Evolutionary conservation across 1,140 invertebrate genomes (phyloP).

Genomic region (Anagrus nilaparvatae): DNA sequence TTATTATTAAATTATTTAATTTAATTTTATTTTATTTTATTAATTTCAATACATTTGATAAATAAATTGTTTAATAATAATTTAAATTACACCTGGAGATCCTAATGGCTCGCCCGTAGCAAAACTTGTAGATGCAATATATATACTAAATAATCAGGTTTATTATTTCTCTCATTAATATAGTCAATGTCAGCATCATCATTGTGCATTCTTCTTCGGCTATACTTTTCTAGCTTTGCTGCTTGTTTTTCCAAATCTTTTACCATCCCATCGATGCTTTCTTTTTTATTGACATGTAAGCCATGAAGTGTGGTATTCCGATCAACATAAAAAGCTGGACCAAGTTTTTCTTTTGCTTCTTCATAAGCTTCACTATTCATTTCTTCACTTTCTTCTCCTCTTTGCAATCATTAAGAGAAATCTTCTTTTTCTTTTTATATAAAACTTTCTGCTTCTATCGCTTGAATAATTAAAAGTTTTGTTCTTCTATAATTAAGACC

Average conservation of each 20-base stretch:
- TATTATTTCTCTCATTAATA: constrained; percentile 97
- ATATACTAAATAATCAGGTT: constrained; percentile 97
- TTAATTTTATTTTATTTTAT: too few species aligned
- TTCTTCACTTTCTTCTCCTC: constrained; percentile 79
- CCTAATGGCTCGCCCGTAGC: too few species aligned
- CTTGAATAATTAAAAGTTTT: constrained; percentile 80
- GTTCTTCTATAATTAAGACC: constrained; percentile 85
- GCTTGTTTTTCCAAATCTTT: constrained; percentile 91
- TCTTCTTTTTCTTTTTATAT: constrained; percentile 77
- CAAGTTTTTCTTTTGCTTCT: constrained; percentile 74
- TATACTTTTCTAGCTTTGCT: constrained; percentile 88
- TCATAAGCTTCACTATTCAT: constrained; percentile 82
- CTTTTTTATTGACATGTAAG: constrained; percentile 74
- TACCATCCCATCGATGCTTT: constrained; percentile 89
- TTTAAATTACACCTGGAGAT: too few species aligned
- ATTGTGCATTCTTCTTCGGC: constrained; percentile 87
- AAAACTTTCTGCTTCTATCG: constrained; percentile 82
- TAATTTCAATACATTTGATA: too few species aligned
- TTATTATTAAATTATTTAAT: too few species aligned
- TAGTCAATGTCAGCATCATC: constrained; percentile 99
- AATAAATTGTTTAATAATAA: too few species aligned
- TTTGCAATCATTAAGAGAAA: constrained; percentile 81
- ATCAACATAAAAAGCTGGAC: constrained; percentile 87
- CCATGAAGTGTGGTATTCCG: constrained; percentile 85
- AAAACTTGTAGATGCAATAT: constrained; percentile 94